phyloP scores from a whole-genome alignment of 2,797 vertebrate species.

The Labeo calbasu region DNA sequence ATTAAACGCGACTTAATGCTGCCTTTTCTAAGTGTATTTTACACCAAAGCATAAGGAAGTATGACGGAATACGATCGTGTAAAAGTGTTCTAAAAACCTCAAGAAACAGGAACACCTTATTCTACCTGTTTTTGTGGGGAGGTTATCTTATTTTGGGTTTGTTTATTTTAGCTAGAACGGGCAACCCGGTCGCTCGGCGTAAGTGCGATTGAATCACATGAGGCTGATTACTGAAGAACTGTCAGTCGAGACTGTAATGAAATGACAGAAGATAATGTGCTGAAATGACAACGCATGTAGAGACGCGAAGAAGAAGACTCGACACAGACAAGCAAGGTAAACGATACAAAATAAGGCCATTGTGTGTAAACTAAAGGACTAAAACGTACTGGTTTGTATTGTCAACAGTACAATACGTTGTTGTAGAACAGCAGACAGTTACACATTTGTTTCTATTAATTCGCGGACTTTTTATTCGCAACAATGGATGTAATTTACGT shows the following conservation, averaged over 20 bases:
- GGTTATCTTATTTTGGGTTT: background rate
- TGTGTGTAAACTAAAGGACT: background rate
- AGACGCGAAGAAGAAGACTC: constrained; percentile 30
- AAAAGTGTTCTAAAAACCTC: background rate
- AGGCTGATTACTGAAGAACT: constrained; percentile 34
- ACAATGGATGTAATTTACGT: background rate
- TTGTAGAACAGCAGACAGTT: background rate
- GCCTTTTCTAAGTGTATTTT: background rate
- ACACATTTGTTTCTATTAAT: background rate
- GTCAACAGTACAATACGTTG: background rate
- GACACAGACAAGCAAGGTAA: constrained; percentile 40
- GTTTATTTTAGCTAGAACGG: background rate
- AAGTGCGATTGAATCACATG: constrained; percentile 49
- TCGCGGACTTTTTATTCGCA: background rate
- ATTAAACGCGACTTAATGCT: no score
- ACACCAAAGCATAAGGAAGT: no score
- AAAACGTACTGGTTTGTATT: background rate
- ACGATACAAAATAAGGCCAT: background rate
- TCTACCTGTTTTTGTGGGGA: background rate
- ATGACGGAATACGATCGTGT: rapidly evolving
- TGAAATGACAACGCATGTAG: constrained; percentile 50
- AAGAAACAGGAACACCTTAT: no score
- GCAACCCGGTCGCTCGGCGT: constrained; percentile 18
- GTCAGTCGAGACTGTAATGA: background rate
- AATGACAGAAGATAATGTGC: background rate